phyloP scores from a whole-genome alignment of 2,797 vertebrate species.

The Pteronotus mesoamericanus region DNA sequence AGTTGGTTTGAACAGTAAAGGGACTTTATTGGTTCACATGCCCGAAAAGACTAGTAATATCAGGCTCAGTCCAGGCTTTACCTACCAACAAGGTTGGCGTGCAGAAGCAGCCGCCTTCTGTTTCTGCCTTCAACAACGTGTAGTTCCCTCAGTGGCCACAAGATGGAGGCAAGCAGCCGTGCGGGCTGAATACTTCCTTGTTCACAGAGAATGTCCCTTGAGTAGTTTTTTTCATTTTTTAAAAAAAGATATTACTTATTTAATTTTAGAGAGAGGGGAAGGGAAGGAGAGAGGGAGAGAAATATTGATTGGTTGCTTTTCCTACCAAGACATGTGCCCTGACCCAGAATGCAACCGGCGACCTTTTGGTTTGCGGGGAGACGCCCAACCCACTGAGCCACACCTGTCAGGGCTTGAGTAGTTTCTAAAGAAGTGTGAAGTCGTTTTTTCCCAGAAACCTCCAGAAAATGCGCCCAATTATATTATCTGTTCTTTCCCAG shows the following conservation, averaged over 20 bases:
- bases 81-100: background rate
- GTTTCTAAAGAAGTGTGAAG: background rate
- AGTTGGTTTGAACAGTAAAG: background rate
- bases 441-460: background rate
- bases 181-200: background rate
- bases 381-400: background rate
- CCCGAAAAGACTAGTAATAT: background rate
- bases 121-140: background rate
- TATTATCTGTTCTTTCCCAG: background rate
- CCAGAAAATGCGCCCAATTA: background rate
- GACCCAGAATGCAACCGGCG: background rate
- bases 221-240: background rate
- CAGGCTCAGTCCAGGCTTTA: background rate
- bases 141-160: constrained; percentile 39
- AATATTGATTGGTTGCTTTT: background rate
- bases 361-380: background rate
- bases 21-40: background rate
- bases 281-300: background rate
- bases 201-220: background rate
- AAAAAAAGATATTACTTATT: background rate
- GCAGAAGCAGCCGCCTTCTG: accelerated
- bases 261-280: background rate
- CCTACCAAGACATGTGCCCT: background rate
- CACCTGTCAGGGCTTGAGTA: background rate
- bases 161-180: constrained; percentile 65